phyloP scores from a whole-genome alignment of 2,888 invertebrate species.

The Minunthozetes semirufus region DNA sequence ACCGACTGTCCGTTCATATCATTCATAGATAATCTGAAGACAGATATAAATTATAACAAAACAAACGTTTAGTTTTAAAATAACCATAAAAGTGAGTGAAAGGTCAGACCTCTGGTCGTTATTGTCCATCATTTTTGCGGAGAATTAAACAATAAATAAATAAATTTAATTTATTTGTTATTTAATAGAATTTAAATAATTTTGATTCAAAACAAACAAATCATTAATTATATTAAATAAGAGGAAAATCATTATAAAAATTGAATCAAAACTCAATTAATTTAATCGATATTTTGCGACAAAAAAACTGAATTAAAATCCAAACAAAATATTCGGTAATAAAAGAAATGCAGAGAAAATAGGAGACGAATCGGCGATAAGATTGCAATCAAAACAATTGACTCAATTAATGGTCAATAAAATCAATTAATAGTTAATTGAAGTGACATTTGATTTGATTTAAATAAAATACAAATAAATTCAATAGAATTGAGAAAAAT shows the following conservation, averaged over 20 bases:
- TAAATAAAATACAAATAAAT: no score
- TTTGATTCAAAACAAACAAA: neutral
- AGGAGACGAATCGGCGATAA: no score
- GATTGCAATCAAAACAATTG: neutral
- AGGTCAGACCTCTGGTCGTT: constrained; percentile 14
- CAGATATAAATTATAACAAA: neutral
- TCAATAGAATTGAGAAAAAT: no score
- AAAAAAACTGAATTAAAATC: neutral
- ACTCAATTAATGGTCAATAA: neutral
- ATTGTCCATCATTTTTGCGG: constrained; percentile 24
- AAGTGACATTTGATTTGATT: neutral
- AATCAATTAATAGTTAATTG: neutral
- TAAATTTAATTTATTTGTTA: no score
- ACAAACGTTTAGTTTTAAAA: neutral
- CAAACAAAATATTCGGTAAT: neutral
- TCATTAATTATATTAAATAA: neutral
- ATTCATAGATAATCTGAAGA: neutral
- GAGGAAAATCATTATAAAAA: neutral
- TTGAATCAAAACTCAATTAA: neutral
- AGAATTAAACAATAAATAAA: neutral
- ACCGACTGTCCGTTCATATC: constrained; percentile 15
- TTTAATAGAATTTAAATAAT: neutral
- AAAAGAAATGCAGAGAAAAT: neutral
- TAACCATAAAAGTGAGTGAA: neutral
- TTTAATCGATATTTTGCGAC: neutral